Percentiles rank a stretch among this genome's conserved stretches.
phyloP scores from a whole-genome alignment of 2,797 vertebrate genomes.

The Cygnus olor region DNA sequence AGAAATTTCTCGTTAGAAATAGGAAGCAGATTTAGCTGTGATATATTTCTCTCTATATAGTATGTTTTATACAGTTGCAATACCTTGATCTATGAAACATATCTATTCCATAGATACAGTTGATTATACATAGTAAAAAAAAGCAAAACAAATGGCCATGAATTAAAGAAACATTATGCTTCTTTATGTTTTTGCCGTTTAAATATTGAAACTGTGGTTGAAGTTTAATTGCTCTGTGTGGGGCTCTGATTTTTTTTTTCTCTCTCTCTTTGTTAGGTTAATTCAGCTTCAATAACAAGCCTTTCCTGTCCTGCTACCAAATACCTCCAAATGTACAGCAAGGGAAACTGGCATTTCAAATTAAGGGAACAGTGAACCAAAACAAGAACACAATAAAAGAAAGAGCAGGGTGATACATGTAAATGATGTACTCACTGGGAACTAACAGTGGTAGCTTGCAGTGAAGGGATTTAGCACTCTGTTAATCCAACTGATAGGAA shows the following conservation, averaged over 20 bases:
- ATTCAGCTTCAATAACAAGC: slow-evolving; percentile 53
- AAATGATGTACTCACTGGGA: slow-evolving; percentile 56
- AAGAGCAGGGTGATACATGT: slow-evolving; percentile 57
- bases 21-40: not conserved
- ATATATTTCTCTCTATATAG: not conserved
- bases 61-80: not conserved
- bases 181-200: slow-evolving; percentile 14
- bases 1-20: slow-evolving; percentile 1
- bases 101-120: not conserved
- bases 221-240: slow-evolving; percentile 53
- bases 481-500: slow-evolving; percentile 46
- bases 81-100: not conserved
- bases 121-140: not conserved
- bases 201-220: not conserved
- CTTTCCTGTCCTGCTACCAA: slow-evolving; percentile 47
- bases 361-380: slow-evolving; percentile 59
- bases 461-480: slow-evolving; percentile 34
- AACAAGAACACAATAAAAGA: slow-evolving; percentile 45
- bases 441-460: slow-evolving; percentile 43
- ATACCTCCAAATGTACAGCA: slow-evolving; percentile 50
- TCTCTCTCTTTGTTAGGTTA: slow-evolving; percentile 58
- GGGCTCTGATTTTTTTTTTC: not conserved
- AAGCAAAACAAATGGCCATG: not conserved
- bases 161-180: slow-evolving; percentile 15
- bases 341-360: slow-evolving; percentile 59